Conservation (phyloP, 1,140 invertebrate genomes). For the silkworm (Bombyx mori) region DNA sequence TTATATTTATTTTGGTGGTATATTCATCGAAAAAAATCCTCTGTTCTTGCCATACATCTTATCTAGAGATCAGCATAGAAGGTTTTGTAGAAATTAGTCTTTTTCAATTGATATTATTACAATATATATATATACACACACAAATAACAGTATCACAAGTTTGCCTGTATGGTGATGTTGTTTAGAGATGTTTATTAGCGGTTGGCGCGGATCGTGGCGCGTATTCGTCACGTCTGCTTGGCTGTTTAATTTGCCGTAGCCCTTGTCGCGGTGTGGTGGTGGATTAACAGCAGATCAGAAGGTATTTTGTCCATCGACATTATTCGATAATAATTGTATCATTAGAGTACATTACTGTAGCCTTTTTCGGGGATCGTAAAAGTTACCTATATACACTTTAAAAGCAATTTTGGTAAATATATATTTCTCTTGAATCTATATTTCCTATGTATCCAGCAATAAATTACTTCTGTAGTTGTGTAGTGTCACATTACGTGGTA, state of each 20-base stretch:
- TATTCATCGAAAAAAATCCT: constrained; percentile 56
- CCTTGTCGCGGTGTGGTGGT: constrained; percentile 52
- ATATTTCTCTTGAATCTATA: constrained; percentile 70
- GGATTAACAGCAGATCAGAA: constrained; percentile 63
- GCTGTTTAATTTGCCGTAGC: constrained; percentile 65
- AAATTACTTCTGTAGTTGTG: constrained; percentile 66
- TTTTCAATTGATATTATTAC: constrained; percentile 50
- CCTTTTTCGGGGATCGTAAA: constrained; percentile 68
- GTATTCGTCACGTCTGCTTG: constrained; percentile 41
- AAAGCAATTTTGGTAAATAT: constrained; percentile 65
- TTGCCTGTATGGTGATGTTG: constrained; percentile 56
- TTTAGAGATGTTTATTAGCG: constrained; percentile 54
- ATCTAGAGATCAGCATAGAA: constrained; percentile 60
- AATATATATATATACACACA: constrained; percentile 36
- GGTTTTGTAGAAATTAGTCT: constrained; percentile 60
- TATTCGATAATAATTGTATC: constrained; percentile 71
- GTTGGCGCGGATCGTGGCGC: constrained; percentile 30
- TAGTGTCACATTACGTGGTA: constrained; percentile 58
- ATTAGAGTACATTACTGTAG: constrained; percentile 71
- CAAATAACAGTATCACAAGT: constrained; percentile 55
- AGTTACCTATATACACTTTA: constrained; percentile 71
- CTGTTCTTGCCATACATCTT: constrained; percentile 68
- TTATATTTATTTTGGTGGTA: constrained; percentile 46
- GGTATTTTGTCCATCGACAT: constrained; percentile 69
- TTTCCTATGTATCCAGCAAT: constrained; percentile 71